A percentile compares a stretch with the other conserved stretches of the same genome.
Conservation (phyloP, 2,113 vertebrate genomes). For the Dolichallabes microphthalmus region DNA sequence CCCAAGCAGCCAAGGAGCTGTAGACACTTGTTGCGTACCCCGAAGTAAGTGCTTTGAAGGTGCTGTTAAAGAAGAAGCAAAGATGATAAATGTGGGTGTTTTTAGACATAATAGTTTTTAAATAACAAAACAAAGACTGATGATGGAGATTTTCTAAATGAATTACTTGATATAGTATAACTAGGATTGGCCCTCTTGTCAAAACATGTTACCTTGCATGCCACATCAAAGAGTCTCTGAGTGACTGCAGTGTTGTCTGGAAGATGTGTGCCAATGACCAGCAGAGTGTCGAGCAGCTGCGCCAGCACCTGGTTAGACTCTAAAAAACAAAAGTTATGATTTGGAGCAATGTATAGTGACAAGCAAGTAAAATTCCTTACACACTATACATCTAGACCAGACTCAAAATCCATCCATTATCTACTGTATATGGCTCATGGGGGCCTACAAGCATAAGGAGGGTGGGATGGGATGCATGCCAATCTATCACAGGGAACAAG, state of each 20-base stretch:
- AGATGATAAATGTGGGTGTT: neutral
- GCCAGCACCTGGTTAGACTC: slow-evolving; percentile 96
- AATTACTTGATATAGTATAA: neutral
- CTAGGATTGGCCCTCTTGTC: neutral
- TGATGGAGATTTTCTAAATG: neutral
- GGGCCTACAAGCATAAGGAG: no score
- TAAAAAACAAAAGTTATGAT: slow-evolving; percentile 55
- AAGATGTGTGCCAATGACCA: slow-evolving; percentile 88
- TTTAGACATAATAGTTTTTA: neutral
- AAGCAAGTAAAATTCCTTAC: neutral
- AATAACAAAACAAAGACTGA: neutral
- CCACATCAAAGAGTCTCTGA: slow-evolving; percentile 84
- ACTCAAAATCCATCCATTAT: neutral
- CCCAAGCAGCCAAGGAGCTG: slow-evolving; percentile 91
- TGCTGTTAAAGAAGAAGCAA: slow-evolving; percentile 69
- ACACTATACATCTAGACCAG: neutral
- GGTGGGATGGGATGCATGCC: no score
- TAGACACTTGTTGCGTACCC: slow-evolving; percentile 93
- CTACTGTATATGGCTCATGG: no score
- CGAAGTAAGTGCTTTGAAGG: slow-evolving; percentile 87
- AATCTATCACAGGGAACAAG: no score
- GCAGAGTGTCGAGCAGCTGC: slow-evolving; percentile 87
- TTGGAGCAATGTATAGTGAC: neutral
- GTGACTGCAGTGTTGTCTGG: slow-evolving; percentile 78
- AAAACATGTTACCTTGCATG: slow-evolving; percentile 82